Base-by-base conservation (phyloP, 2,888 invertebrate species). In the Lithodes maja region DNA sequence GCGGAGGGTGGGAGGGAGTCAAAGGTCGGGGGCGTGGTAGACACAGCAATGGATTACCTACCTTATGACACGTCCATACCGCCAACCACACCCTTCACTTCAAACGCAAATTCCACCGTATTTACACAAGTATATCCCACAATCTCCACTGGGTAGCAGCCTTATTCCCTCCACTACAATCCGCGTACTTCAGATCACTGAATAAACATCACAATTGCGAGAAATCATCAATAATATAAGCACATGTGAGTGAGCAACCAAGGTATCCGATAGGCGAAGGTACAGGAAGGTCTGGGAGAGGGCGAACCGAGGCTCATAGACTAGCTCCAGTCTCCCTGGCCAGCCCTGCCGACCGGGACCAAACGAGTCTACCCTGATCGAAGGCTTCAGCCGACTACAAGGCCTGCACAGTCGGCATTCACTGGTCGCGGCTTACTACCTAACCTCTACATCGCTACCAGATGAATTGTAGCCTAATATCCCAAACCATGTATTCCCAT, bases 21-120 rank as follows among this genome's bases (percentile, higher is more conserved):
- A 61, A 61, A 61, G 61, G 61, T 61, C 61, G 61, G 61, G 61
- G 61, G 61, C 61, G 61, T 61, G 61, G 61, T 61, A 61, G 61
- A 61, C 61, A 61, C 61, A 61, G 61, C 61, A 61, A 61, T 61
- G 61, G 61, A 61, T 61, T 61, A 61, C 61, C 61, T 61, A 61
- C 61, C 61, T 61, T 61, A 61, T 61, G 61, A 61, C 61, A 61
- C 61, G 7, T 5, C 5, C 61, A 61, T 61, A 7, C 61, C 12
- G 7, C 61, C 61, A 7, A 12, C 61, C 61, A 61, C 61, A 61
- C 61, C 61, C 61, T 61, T 12, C 61, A 61, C 61, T 61, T 61
- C 5, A 7, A 7, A 7, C 61, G 61, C 61, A 7, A 61, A 7
- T 61, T 61, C 61, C 61, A 61, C 61, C 12, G 5, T 61, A 61